Percentiles rank a stretch among this genome's conserved stretches.
Evolutionary conservation across 2,888 invertebrate genomes (phyloP).

Genomic region (Macroteleia sp.): DNA sequence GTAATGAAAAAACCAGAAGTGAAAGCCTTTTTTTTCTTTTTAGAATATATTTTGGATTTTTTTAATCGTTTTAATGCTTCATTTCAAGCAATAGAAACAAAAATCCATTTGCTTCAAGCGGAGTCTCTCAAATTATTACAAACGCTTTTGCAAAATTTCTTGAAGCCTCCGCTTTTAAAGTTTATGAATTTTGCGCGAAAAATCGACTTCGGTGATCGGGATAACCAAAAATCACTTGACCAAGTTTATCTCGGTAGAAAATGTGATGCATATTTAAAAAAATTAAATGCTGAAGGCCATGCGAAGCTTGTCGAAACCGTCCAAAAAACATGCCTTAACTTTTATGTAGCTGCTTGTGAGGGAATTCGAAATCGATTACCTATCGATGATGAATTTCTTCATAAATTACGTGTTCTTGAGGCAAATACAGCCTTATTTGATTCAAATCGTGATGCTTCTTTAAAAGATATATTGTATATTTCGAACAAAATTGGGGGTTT

Average conservation of each 20-base stretch:
- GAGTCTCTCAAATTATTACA: conserved; percentile 8
- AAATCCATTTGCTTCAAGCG: background rate
- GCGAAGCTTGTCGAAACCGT: background rate
- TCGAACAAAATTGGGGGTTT: conserved; percentile 3
- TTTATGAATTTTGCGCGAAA: background rate
- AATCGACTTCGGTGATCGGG: no score
- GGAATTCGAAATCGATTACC: conserved; percentile 17
- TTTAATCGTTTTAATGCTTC: conserved; percentile 5
- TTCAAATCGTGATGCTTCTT: background rate
- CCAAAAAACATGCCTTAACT: background rate
- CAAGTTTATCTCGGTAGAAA: background rate
- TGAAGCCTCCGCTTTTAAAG: background rate
- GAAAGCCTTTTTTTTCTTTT: conserved; percentile 5
- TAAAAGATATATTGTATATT: background rate
- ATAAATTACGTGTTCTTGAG: background rate
- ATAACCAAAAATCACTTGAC: no score
- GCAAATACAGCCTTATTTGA: background rate
- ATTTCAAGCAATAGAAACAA: conserved; percentile 3
- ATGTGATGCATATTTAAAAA: background rate
- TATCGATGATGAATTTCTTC: conserved; percentile 11
- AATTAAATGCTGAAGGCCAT: background rate
- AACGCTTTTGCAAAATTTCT: background rate
- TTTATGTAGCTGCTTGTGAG: background rate
- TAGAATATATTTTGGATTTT: background rate
- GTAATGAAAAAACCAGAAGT: conserved; percentile 1